Conservation (phyloP, 53 echinoderm and acorn worm genomes). For the Actinopyga echinites region DNA sequence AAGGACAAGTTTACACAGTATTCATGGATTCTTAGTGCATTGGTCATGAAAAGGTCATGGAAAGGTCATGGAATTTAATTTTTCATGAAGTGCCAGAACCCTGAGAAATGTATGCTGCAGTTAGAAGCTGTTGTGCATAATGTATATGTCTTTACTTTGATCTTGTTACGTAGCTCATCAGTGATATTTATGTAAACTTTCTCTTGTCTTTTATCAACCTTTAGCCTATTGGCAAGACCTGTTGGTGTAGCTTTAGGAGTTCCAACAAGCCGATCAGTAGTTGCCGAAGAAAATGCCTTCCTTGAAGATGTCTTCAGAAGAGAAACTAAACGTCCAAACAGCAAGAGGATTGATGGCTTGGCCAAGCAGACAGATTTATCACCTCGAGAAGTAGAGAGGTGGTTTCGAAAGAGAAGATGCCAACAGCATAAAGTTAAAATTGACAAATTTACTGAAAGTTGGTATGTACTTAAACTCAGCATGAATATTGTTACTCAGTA, state of each 20-base stretch:
- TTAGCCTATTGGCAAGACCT: conserved; percentile 78
- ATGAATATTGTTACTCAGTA: background rate
- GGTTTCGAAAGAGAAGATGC: conserved; percentile 83
- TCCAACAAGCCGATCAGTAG: conserved; percentile 45
- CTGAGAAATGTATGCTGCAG: too few species aligned
- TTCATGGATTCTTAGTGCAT: too few species aligned
- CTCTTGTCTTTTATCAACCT: background rate
- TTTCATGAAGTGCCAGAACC: too few species aligned
- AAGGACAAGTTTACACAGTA: too few species aligned
- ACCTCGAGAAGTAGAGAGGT: conserved; percentile 70
- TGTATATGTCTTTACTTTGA: too few species aligned
- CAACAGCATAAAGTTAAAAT: conserved; percentile 71
- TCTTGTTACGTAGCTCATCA: too few species aligned
- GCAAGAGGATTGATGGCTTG: conserved; percentile 72
- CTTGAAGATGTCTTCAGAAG: conserved; percentile 83
- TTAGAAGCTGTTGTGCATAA: too few species aligned
- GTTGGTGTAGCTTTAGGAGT: conserved; percentile 67
- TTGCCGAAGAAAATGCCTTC: conserved; percentile 67
- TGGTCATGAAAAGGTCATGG: too few species aligned
- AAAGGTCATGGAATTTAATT: too few species aligned
- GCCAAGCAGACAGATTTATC: conserved; percentile 92
- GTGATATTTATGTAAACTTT: too few species aligned
- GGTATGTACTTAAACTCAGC: conserved; percentile 45
- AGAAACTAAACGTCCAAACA: conserved; percentile 66
- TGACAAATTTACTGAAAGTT: conserved; percentile 84